Evolutionary conservation across 2,888 invertebrate species (phyloP).

Genomic region (Nasonovia ribisnigri): DNA sequence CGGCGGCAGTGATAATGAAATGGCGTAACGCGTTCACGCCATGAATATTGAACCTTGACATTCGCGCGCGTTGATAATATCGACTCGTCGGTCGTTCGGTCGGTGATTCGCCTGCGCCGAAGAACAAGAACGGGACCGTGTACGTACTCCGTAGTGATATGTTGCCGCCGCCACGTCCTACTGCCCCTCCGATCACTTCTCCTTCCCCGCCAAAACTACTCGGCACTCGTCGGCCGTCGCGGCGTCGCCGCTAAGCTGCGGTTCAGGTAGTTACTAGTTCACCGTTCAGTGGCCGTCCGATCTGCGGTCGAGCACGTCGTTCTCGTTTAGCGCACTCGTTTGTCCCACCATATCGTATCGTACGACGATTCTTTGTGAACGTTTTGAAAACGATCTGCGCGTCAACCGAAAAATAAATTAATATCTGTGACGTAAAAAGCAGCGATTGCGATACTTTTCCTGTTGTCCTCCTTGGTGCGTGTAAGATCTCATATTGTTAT

Average conservation of each 20-base stretch:
- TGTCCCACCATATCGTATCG: neutral
- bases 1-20: neutral
- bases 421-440: neutral
- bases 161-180: neutral
- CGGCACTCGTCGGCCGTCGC: neutral
- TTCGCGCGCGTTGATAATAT: slow-evolving; percentile 41
- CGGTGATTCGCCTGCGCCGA: neutral
- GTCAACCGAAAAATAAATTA: neutral
- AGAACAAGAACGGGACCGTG: neutral
- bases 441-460: neutral
- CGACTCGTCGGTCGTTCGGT: neutral
- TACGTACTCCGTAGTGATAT: neutral
- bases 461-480: neutral
- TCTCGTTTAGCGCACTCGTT: neutral
- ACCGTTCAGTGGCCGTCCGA: slow-evolving; percentile 4
- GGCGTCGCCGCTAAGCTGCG: neutral
- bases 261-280: neutral
- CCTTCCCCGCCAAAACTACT: neutral
- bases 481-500: neutral
- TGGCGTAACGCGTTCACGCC: neutral
- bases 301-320: neutral
- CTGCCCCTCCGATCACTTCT: neutral
- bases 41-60: slow-evolving; percentile 45
- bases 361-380: slow-evolving; percentile 1
- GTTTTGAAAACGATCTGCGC: neutral